Conservation (phyloP, 2,888 invertebrate species). For the Enchytraeus crypticus region DNA sequence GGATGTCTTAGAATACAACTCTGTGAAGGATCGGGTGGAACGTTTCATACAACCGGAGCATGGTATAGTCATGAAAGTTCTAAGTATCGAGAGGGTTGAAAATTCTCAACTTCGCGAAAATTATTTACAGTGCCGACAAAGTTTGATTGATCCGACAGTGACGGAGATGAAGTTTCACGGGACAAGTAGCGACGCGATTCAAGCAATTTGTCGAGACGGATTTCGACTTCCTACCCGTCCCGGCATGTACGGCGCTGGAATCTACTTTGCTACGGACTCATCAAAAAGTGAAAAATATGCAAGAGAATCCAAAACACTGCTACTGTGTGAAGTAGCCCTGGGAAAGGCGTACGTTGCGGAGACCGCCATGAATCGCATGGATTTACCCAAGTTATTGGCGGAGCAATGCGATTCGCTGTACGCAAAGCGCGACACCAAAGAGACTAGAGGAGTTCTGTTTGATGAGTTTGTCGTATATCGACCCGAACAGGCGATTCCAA, state of each 20-base stretch:
- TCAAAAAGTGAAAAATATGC: constrained; percentile 26
- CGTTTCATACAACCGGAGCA: constrained; percentile 18
- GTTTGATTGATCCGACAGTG: constrained; percentile 5
- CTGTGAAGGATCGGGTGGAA: constrained; percentile 13
- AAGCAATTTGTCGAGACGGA: constrained; percentile 11
- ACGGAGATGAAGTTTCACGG: constrained; percentile 21
- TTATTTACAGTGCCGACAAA: constrained; percentile 1
- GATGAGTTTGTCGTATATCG: constrained; percentile 20
- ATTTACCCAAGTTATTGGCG: too few species aligned
- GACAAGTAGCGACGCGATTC: constrained; percentile 10
- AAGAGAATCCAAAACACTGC: constrained; percentile 19
- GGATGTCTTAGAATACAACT: too few species aligned
- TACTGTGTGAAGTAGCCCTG: constrained; percentile 21
- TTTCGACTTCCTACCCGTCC: constrained; percentile 9
- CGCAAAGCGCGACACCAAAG: constrained; percentile 8
- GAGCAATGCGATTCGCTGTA: constrained; percentile 20
- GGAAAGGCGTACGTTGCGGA: too few species aligned
- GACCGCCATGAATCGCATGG: too few species aligned
- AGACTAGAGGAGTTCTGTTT: constrained; percentile 13
- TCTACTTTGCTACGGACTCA: constrained; percentile 24
- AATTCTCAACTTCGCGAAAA: constrained; percentile 6
- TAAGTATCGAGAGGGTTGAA: constrained; percentile 16
- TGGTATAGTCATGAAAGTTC: constrained; percentile 18
- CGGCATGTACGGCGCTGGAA: constrained; percentile 15
- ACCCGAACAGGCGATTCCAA: constrained; percentile 14